Conservation (phyloP, 2,888 invertebrate genomes). For the Drosophila paramelanica region DNA sequence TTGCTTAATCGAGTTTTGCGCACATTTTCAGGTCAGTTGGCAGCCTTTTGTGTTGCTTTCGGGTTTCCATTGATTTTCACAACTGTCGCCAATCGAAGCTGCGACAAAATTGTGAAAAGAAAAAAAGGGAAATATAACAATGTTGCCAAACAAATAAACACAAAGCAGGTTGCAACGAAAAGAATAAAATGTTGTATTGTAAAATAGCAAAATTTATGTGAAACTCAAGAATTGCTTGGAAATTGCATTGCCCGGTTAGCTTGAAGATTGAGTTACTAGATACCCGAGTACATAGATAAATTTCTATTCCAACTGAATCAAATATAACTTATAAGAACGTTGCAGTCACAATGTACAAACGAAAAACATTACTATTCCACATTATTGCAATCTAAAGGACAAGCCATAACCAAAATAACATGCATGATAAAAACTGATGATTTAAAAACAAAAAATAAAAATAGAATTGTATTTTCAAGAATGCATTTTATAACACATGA, state of each 20-base stretch:
- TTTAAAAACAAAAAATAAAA: too few species aligned
- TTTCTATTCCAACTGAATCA: not conserved
- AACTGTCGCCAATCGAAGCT: conserved; percentile 44
- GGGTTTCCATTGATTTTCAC: conserved; percentile 57
- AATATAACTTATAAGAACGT: too few species aligned
- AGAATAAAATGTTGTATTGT: conserved; percentile 19
- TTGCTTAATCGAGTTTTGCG: conserved; percentile 73
- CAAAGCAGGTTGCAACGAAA: conserved; percentile 28
- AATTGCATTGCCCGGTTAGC: conserved; percentile 6
- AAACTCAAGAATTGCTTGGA: conserved; percentile 13
- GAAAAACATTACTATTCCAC: too few species aligned
- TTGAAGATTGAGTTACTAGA: conserved; percentile 8
- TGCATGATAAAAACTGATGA: too few species aligned
- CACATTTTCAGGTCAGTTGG: conserved; percentile 77
- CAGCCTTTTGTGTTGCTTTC: conserved; percentile 58
- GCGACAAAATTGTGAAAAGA: conserved; percentile 2
- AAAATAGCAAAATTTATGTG: conserved; percentile 47
- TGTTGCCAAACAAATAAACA: conserved; percentile 54
- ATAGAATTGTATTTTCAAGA: too few species aligned
- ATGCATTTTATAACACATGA: too few species aligned
- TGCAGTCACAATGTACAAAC: too few species aligned
- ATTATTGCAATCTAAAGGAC: too few species aligned
- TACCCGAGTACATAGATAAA: not conserved
- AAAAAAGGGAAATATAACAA: conserved; percentile 7
- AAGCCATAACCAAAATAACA: too few species aligned